These are phyloP conservation scores for Cheiracanthium punctorium DNA, from an alignment of 2,888 invertebrate genomes.

Conservation along the genomic window DNA sequence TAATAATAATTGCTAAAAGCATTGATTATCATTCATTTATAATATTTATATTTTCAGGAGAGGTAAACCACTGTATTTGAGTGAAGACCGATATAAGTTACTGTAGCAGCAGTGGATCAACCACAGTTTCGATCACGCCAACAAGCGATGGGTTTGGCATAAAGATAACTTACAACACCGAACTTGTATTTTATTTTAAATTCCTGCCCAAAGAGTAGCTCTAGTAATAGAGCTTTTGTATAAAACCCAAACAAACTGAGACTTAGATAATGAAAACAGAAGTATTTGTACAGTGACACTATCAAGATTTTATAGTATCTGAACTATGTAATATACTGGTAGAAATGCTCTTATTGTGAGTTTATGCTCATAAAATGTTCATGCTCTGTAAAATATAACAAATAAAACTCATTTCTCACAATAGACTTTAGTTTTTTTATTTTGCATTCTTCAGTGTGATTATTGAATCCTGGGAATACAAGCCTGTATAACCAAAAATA, in stretches of 20 bases:
- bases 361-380: too few species aligned
- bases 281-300: conserved; percentile 15
- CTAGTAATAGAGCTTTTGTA: conserved; percentile 16
- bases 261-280: neutral
- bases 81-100: conserved; percentile 90
- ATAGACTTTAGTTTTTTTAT: too few species aligned
- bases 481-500: too few species aligned
- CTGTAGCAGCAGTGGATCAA: conserved; percentile 97
- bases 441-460: too few species aligned
- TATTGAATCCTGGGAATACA: too few species aligned
- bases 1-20: too few species aligned
- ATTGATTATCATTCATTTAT: too few species aligned
- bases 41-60: conserved; percentile 76
- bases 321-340: neutral
- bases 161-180: conserved; percentile 84
- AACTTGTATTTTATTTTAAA: conserved; percentile 49
- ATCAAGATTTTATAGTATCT: neutral
- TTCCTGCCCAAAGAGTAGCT: conserved; percentile 59
- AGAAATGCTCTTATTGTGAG: neutral
- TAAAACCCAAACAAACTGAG: neutral
- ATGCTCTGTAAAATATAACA: too few species aligned
- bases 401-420: too few species aligned
- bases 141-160: conserved; percentile 96
- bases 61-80: conserved; percentile 96
- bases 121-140: conserved; percentile 95